Evolutionary conservation across 2,888 invertebrate genomes (phyloP).

Genomic region (Thyatira batis): DNA sequence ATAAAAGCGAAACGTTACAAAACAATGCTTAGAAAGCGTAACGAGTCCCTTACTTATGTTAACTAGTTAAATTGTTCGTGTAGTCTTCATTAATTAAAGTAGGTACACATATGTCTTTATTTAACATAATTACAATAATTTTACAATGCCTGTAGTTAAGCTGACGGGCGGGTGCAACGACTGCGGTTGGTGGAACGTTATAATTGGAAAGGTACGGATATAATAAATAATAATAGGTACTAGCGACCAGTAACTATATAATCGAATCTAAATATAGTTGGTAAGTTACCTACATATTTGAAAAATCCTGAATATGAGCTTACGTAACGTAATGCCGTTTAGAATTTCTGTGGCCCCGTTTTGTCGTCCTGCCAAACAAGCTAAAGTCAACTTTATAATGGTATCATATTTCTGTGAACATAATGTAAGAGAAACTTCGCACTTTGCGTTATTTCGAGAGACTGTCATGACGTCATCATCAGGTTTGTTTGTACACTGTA

Average conservation of each 20-base stretch:
- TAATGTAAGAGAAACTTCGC: not conserved
- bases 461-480: not conserved
- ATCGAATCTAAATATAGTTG: not conserved
- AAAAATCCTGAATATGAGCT: not conserved
- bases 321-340: not conserved
- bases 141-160: not conserved
- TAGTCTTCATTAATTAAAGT: slow-evolving; percentile 1
- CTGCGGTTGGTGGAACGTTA: not conserved
- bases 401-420: not conserved
- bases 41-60: slow-evolving; percentile 38
- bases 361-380: not conserved
- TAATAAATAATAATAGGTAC: too few species aligned
- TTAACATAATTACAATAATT: not conserved
- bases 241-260: too few species aligned
- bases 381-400: not conserved
- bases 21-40: slow-evolving; percentile 69
- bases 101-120: not conserved
- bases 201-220: too few species aligned
- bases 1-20: slow-evolving; percentile 46
- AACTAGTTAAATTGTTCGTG: slow-evolving; percentile 20
- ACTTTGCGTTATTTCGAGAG: not conserved
- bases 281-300: not conserved
- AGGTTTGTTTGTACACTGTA: not conserved
- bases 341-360: not conserved
- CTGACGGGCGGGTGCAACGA: not conserved